A percentile compares a stretch with the other conserved stretches of the same genome.
phyloP scores from a whole-genome alignment of 2,797 vertebrate genomes.

The Hydrolagus colliei region DNA sequence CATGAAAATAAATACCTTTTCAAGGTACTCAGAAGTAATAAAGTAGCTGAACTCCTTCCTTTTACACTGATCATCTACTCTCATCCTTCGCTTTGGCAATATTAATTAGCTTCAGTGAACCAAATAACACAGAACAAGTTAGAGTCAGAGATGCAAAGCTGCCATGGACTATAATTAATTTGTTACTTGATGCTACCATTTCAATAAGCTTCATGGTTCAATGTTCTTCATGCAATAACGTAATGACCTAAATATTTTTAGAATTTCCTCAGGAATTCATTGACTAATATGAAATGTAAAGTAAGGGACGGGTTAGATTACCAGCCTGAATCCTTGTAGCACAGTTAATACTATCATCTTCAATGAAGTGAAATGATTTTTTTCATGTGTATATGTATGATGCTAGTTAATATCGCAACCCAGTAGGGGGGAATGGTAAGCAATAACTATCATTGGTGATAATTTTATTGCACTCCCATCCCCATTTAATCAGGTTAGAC shows the following conservation, averaged over 20 bases:
- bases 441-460: too few species aligned
- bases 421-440: too few species aligned
- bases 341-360: too few species aligned
- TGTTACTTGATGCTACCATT: slow-evolving; percentile 9
- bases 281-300: neutral
- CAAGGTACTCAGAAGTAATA: too few species aligned
- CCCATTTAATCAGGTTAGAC: too few species aligned
- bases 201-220: slow-evolving; percentile 17
- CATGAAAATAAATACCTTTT: too few species aligned
- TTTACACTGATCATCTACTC: neutral
- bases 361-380: too few species aligned
- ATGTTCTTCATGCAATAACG: neutral
- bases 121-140: neutral
- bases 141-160: neutral
- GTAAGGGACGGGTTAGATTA: neutral
- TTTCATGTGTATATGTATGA: too few species aligned
- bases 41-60: neutral
- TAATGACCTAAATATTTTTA: slow-evolving; percentile 28
- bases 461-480: too few species aligned
- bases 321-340: too few species aligned
- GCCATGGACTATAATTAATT: slow-evolving; percentile 15
- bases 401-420: too few species aligned
- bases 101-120: neutral
- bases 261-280: slow-evolving; percentile 16
- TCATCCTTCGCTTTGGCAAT: neutral